Percentiles rank a stretch among this genome's conserved stretches.
phyloP scores from a whole-genome alignment of 2,113 vertebrate species.

The Spea bombifrons region DNA sequence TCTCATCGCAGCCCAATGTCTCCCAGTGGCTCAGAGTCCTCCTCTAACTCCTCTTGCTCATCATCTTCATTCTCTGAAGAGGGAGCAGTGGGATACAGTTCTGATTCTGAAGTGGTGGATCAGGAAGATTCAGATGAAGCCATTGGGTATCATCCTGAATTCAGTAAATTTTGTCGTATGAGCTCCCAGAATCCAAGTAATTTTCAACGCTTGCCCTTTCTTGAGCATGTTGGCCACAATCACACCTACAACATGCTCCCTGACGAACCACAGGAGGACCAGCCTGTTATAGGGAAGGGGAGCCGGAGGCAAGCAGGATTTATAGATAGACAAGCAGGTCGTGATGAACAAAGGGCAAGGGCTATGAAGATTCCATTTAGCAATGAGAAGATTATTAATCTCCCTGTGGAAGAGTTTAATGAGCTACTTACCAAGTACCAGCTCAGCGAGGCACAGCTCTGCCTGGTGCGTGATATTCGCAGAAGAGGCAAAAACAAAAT shows the following conservation, averaged over 20 bases:
- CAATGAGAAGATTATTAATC: constrained; percentile 96
- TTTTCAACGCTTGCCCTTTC: constrained; percentile 85
- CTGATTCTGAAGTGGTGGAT: constrained; percentile 85
- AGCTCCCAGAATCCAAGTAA: constrained; percentile 90
- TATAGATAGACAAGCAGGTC: constrained; percentile 87
- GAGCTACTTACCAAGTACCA: constrained; percentile 95
- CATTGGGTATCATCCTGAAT: constrained; percentile 89
- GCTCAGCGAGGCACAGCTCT: constrained; percentile 89
- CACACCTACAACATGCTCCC: constrained; percentile 95
- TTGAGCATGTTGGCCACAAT: constrained; percentile 91
- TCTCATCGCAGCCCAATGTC: constrained; percentile 93
- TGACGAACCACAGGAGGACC: constrained; percentile 58
- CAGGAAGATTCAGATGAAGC: constrained; percentile 86
- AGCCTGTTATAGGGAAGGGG: constrained; percentile 69
- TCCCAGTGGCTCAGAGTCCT: constrained; percentile 90
- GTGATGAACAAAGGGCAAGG: constrained; percentile 89
- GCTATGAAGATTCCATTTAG: constrained; percentile 98
- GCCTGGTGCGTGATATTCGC: constrained; percentile 94
- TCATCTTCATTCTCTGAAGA: constrained; percentile 89
- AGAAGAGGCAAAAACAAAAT: constrained; percentile 97
- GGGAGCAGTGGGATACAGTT: constrained; percentile 94
- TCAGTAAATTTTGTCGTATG: constrained; percentile 96
- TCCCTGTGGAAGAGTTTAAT: constrained; percentile 97
- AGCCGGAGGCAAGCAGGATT: constrained; percentile 75
- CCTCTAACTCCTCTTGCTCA: constrained; percentile 72